Evolutionary conservation across 35 echinoderm and acorn worm genomes (phyloP).

Genomic region (Holothuria glaberrima): DNA sequence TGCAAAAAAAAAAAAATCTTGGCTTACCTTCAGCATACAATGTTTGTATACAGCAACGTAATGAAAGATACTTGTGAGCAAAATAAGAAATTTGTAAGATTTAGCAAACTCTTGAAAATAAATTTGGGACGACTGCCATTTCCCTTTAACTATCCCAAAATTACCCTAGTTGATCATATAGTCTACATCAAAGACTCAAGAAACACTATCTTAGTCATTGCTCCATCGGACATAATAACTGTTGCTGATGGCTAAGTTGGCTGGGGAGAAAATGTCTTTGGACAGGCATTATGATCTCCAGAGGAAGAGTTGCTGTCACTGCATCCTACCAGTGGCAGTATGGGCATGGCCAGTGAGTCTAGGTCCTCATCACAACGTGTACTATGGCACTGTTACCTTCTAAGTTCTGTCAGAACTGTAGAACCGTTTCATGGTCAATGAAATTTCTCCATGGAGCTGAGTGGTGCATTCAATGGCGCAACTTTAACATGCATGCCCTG

Average conservation of each 20-base stretch:
- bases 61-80: too few species aligned
- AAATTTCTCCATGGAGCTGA: neutral
- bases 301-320: neutral
- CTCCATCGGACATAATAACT: neutral
- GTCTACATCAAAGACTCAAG: neutral
- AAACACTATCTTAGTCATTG: conserved; percentile 15
- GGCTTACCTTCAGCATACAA: too few species aligned
- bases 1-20: too few species aligned
- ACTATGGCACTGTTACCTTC: conserved; percentile 22
- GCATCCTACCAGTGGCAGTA: neutral
- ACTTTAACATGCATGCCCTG: conserved; percentile 28
- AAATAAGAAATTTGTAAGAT: too few species aligned
- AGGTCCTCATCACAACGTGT: neutral
- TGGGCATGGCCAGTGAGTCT: conserved; percentile 5
- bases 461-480: neutral
- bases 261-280: conserved; percentile 20
- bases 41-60: too few species aligned
- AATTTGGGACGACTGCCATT: too few species aligned
- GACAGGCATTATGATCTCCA: neutral
- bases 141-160: too few species aligned
- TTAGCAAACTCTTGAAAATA: too few species aligned
- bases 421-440: neutral
- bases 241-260: neutral
- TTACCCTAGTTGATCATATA: too few species aligned
- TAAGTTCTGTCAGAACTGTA: conserved; percentile 2